Evolutionary conservation across 1,140 invertebrate genomes (phyloP), one percentile per base, ranked within the genome.

Genomic region (Pseudomyrmex pallidus): DNA sequence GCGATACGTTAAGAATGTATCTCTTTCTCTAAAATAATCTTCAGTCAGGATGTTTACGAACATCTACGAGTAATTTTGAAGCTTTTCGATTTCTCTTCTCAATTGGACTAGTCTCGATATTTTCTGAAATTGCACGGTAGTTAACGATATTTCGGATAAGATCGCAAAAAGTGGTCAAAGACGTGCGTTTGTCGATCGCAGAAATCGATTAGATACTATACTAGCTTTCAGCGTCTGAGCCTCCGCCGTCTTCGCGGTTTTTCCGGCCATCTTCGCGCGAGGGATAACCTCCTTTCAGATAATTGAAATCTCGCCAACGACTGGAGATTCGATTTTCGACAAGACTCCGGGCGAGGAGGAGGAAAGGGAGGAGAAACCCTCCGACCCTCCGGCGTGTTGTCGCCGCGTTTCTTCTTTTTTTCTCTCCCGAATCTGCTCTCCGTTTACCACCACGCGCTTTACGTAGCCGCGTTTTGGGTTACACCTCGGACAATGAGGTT

Each of bases 401-500:
- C 17, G 13, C 17, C 20, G 17, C 17, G 17, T 15, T 25, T 35
- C 12, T 22, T 57, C 54, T 10, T 63, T 63, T 1, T 15, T 25
- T 57, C 46, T 44, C 46, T 64, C 13, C 57, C 9, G 20, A 64
- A 64, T 76, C 46, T 46, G 13, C 46, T 54, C 50, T 9, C 52
- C 59, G 50, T 64, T 48, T 46, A 67, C 52, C 20, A 61, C 48
- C 8, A 52, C 35, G 35, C 8, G n/a, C 80, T 88, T 90, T 83
- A 83, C 83, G 74, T 10, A 73, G 74, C 25, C 85, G 52, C 64
- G 76, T 80, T 80, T 80, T 72, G 44, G 54, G 54, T 82, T 82
- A 82, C 78, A 82, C 70, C 70, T 63, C 72, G 70, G 50, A 82
- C 78, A 82, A 82, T 82, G 48, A 82, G 78, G 13, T 82, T 64